Conservation (phyloP, 2,888 invertebrate genomes). For the Atrina japonica region DNA sequence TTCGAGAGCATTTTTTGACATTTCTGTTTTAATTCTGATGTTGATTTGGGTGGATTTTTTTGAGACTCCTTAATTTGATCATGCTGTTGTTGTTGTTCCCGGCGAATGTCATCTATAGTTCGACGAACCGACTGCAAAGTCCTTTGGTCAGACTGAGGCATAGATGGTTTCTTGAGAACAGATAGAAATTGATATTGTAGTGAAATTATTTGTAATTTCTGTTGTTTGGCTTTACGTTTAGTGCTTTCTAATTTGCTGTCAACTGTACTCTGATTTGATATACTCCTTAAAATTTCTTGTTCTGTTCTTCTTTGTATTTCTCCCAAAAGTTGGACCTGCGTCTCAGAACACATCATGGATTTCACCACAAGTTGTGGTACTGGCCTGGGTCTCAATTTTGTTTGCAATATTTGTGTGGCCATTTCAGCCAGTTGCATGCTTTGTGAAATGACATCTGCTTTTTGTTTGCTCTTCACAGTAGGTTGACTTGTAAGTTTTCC, state of each 20-base stretch:
- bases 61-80: too few relatives aligned
- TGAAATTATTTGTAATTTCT: conserved; percentile 3
- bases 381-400: neutral
- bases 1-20: too few relatives aligned
- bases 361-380: conserved; percentile 1
- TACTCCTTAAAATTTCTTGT: neutral
- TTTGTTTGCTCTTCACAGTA: too few relatives aligned
- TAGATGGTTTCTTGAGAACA: neutral
- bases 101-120: too few relatives aligned
- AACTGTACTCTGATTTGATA: neutral
- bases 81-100: too few relatives aligned
- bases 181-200: neutral
- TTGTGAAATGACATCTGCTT: neutral
- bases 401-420: neutral
- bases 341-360: neutral
- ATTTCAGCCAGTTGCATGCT: neutral
- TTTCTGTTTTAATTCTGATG: too few relatives aligned
- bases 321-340: neutral
- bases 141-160: too few relatives aligned
- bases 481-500: neutral
- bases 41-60: too few relatives aligned
- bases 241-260: conserved; percentile 4
- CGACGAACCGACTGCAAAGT: too few relatives aligned
- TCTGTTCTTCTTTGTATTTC: neutral
- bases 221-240: neutral